Conservation (phyloP, 2,113 vertebrate genomes). For the Pimephales promelas region DNA sequence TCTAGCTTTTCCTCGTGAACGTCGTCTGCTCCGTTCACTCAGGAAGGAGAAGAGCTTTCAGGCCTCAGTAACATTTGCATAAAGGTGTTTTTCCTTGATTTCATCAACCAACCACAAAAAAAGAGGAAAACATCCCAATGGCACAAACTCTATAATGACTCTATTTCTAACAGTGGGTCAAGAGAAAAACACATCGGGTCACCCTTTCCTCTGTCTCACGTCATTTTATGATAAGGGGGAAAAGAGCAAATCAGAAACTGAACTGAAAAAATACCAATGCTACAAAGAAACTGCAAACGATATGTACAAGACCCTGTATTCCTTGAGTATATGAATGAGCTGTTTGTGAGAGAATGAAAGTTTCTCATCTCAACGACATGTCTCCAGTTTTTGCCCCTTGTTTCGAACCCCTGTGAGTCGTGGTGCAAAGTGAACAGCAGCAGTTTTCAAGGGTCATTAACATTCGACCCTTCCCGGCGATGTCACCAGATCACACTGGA, state of each 20-base stretch:
- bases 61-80: slow-evolving; percentile 74
- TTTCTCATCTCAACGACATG: no score
- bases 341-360: slow-evolving; percentile 65
- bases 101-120: slow-evolving; percentile 74
- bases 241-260: slow-evolving; percentile 77
- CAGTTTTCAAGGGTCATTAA: slow-evolving; percentile 59
- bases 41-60: slow-evolving; percentile 55
- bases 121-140: slow-evolving; percentile 70
- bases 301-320: slow-evolving; percentile 99
- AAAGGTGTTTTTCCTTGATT: slow-evolving; percentile 67
- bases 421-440: slow-evolving; percentile 91
- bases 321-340: slow-evolving; percentile 71
- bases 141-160: slow-evolving; percentile 81
- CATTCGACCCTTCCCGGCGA: slow-evolving; percentile 59
- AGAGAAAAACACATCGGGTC: slow-evolving; percentile 76
- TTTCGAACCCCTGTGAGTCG: slow-evolving; percentile 72
- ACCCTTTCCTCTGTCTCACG: slow-evolving; percentile 74
- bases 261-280: slow-evolving; percentile 85
- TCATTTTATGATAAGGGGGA: slow-evolving; percentile 67
- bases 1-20: slow-evolving; percentile 67
- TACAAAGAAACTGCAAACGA: slow-evolving; percentile 96
- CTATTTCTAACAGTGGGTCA: slow-evolving; percentile 77
- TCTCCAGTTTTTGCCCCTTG: slow-evolving; percentile 24
- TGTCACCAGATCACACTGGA: slow-evolving; percentile 99
- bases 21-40: slow-evolving; percentile 36